Evolutionary conservation across 2,888 invertebrate species (phyloP), one percentile per base, ranked within the genome.

Genomic region (Drosophila merina): DNA sequence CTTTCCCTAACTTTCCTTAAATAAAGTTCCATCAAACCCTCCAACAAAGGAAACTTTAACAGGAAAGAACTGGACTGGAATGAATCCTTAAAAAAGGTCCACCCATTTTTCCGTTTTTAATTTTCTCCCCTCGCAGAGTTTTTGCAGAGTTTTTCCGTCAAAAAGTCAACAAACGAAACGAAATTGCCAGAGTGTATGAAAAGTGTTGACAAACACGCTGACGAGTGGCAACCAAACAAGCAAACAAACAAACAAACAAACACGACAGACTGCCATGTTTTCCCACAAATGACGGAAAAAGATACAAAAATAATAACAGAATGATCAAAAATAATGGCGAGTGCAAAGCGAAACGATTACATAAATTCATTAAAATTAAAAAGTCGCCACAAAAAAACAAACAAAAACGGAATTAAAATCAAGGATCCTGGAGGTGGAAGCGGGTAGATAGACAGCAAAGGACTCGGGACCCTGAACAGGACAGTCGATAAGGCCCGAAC

Each of bases 341-440:
- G 49, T 31, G 38, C 25, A 36, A 56, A 56, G 49, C 36, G 60
- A 68, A 72, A 62, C 73, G 77, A 79, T 83, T 78, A 76, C 74
- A 78, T 79, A 78, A 83, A 78, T 73, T 78, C 77, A 78, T 76
- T 70, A 83, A 78, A 78, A 83, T 79, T 70, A 69, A 67, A 69
- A 67, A 57, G 66, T 63, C 76, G 79, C 66, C 58, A 52, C 79
- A 79, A 20, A 20, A 20, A 20, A 20, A 20, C 2, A 20, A 20
- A 20, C 20, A 20, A 20, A 20, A 20, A 20, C 2, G 20, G 20
- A 20, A 20, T 20, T 2, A 20, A 20, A 20, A 20, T 20, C 20
- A 20, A 20, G 20, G 20, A 20, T 20, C 20, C 20, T 1, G 20
- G 20, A 20, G 20, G 1, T 20, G 20, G 20, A 31, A 45, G 28